Evolutionary conservation across 2,113 vertebrate species (phyloP).

Genomic region (Sinosuthora webbiana): DNA sequence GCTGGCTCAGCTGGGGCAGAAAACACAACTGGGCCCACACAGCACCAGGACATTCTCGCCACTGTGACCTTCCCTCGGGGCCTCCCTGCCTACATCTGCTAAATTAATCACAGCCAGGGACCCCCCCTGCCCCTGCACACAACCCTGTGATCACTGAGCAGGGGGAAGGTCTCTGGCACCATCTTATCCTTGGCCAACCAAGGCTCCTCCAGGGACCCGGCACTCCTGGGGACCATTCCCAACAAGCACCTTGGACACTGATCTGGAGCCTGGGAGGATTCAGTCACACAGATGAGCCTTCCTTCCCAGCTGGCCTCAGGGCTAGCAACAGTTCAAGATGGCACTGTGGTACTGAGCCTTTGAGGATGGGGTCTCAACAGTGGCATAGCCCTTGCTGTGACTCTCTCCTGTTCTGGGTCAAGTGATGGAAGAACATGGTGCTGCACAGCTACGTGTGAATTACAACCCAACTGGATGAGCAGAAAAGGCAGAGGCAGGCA

Average conservation of each 20-base stretch:
- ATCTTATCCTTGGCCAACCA: neutral
- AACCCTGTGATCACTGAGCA: neutral
- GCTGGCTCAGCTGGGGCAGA: neutral
- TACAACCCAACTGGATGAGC: fast-evolving
- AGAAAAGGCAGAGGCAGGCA: neutral
- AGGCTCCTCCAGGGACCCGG: neutral
- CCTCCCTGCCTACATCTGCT: neutral
- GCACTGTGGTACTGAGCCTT: neutral
- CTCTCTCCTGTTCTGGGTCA: neutral
- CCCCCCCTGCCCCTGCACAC: neutral
- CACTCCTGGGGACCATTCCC: neutral
- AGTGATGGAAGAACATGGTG: neutral
- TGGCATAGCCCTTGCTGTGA: neutral
- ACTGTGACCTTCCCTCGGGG: neutral
- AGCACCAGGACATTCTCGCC: neutral
- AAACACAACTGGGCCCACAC: neutral
- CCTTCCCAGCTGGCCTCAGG: neutral
- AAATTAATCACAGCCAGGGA: neutral
- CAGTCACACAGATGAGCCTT: fast-evolving
- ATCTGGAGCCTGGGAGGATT: neutral
- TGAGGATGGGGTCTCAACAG: neutral
- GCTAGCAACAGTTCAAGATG: neutral
- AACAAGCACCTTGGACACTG: neutral
- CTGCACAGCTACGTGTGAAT: neutral
- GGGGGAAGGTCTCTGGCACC: neutral